A percentile compares a stretch with the other conserved stretches of the same genome.
phyloP scores from a whole-genome alignment of 2,113 vertebrate genomes.

The Leucosticte australis region DNA sequence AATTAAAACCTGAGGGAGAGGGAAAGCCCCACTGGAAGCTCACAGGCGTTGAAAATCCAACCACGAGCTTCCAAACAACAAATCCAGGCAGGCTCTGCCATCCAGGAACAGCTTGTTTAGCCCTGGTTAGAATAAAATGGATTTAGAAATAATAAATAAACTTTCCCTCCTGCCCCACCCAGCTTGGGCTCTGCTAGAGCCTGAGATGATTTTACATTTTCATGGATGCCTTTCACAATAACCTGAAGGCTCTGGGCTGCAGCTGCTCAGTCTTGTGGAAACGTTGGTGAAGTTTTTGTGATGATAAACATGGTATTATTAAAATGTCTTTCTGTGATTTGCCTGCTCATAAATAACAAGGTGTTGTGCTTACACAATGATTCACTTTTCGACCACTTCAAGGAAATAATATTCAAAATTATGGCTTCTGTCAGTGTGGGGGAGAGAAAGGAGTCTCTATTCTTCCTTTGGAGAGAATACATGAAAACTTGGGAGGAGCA shows the following conservation, averaged over 20 bases:
- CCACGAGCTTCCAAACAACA: background rate
- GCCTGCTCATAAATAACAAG: background rate
- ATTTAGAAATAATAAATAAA: conserved; percentile 1
- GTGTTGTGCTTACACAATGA: background rate
- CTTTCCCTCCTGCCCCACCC: background rate
- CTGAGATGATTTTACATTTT: background rate
- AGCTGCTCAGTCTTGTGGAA: background rate
- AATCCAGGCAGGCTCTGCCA: conserved; percentile 26
- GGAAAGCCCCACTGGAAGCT: background rate
- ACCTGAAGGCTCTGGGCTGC: background rate
- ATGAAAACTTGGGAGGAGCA: background rate
- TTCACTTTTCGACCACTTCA: background rate
- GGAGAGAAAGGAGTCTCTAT: background rate
- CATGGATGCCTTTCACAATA: background rate
- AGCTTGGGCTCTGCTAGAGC: background rate
- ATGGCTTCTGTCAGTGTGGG: background rate
- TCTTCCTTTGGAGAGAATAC: background rate
- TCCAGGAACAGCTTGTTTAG: background rate
- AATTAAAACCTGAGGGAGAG: background rate
- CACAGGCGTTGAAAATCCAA: background rate
- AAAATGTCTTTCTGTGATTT: background rate
- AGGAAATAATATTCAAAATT: background rate
- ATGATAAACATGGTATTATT: background rate
- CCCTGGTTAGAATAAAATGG: background rate
- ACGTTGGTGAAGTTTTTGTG: background rate